These are phyloP conservation scores for Sycobia sp. DNA, from an alignment of 1,140 invertebrate species.

Conservation along the genomic window DNA sequence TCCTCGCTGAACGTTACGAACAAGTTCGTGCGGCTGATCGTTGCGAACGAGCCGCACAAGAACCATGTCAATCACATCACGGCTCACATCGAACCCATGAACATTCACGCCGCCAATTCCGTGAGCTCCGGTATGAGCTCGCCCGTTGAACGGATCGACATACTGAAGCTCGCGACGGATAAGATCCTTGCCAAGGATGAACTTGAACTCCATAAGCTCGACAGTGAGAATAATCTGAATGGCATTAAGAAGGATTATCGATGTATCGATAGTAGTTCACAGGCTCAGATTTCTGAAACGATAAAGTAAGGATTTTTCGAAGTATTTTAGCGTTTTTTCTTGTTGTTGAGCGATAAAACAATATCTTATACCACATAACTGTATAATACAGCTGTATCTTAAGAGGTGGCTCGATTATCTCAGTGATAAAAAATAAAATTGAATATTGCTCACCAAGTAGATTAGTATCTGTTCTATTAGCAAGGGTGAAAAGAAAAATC, in stretches of 20 bases:
- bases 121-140: slow-evolving; percentile 22
- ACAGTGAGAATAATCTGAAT: not conserved
- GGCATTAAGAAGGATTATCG: not conserved
- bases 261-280: slow-evolving; percentile 1
- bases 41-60: slow-evolving; percentile 25
- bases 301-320: slow-evolving; percentile 21
- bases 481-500: too few relatives aligned
- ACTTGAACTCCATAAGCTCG: not conserved
- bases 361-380: too few relatives aligned
- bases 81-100: slow-evolving; percentile 31
- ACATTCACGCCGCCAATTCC: slow-evolving; percentile 11
- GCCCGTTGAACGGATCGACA: slow-evolving; percentile 14
- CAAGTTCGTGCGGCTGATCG: slow-evolving; percentile 29
- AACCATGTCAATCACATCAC: slow-evolving; percentile 30
- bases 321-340: too few relatives aligned
- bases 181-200: slow-evolving; percentile 21
- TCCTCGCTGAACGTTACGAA: slow-evolving; percentile 22
- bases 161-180: slow-evolving; percentile 15
- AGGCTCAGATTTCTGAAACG: slow-evolving; percentile 10
- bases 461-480: too few relatives aligned
- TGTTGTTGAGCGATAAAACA: too few relatives aligned
- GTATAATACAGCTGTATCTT: too few relatives aligned
- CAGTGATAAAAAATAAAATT: too few relatives aligned
- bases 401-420: too few relatives aligned
- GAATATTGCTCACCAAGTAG: too few relatives aligned